Evolutionary conservation across 2,888 invertebrate species (phyloP), one percentile per base, ranked within the genome.

Genomic region (Drosophila basisetae): DNA sequence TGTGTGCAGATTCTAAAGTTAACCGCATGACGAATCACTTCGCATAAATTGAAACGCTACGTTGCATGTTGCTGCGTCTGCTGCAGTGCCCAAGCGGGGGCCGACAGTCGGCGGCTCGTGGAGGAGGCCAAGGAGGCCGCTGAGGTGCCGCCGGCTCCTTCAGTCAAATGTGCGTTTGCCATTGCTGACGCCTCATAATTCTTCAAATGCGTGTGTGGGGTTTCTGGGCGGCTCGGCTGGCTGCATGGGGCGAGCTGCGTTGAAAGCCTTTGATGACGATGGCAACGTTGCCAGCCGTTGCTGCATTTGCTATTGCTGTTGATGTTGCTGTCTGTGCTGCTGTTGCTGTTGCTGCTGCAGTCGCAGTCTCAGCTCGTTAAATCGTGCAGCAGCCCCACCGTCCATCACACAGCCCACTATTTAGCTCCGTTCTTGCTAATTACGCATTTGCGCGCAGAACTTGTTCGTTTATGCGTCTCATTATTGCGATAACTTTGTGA

Each of bases 1-100:
- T 83, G 71, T 79, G 68, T 87, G 87, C 89, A 76, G 80, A 89
- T 86, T 90, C 88, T 90, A 89, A 90, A 88, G 89, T 88, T 90
- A 88, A 88, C 91, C 88, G 88, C 88, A 88, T 88, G 88, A 88
- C 88, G 88, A 88, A 90, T 88, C 88, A 89, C 87, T 87, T 87
- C 87, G 90, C 87, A 87, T 87, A 87, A 87, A 87, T 87, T 87
- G 90, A 87, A 87, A 89, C 87, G 90, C 87, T 89, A 89, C 86
- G 84, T 82, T 89, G 86, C 90, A 81, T 88, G 82, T 79, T 82
- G 76, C 73, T 75, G 72, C 80, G 82, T 78, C 84, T 83, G 80
- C 82, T 81, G 71, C 77, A 73, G 65, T 60, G 70, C 53, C 65
- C 68, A 63, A 54, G 70, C 68, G 68, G 73, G 52, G 59, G 64